A percentile compares a stretch with the other conserved stretches of the same genome.
Evolutionary conservation across 2,888 invertebrate genomes (phyloP).

Genomic region (Amblyteles armatorius): DNA sequence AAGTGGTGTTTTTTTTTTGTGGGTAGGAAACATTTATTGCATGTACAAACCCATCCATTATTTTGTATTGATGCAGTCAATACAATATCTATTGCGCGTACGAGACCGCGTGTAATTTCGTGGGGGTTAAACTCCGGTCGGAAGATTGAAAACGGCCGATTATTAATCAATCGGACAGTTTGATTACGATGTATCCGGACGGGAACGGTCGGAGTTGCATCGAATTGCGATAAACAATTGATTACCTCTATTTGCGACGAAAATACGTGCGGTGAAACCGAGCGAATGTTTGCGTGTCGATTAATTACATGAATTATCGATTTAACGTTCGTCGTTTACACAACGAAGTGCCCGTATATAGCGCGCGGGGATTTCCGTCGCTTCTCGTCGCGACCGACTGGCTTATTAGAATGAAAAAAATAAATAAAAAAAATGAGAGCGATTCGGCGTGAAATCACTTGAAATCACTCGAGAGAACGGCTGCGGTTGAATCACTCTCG

Average conservation of each 20-base stretch:
- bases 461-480: conserved; percentile 41
- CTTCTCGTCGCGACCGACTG: neutral
- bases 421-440: neutral
- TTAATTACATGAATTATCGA: conserved; percentile 55
- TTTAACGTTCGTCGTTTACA: conserved; percentile 9
- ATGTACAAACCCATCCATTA: neutral
- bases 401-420: neutral
- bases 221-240: conserved; percentile 52
- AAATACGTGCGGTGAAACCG: conserved; percentile 51
- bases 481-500: conserved; percentile 6
- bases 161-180: conserved; percentile 52
- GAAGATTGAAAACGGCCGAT: conserved; percentile 40
- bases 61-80: neutral
- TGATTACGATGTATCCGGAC: conserved; percentile 25
- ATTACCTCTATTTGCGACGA: conserved; percentile 55
- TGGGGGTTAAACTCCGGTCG: neutral
- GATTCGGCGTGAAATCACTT: conserved; percentile 41
- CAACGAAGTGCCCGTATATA: neutral
- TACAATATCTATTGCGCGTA: neutral
- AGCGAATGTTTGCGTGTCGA: conserved; percentile 33
- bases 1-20: neutral
- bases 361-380: neutral
- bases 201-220: neutral
- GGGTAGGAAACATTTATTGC: neutral
- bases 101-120: neutral